Base-by-base conservation (phyloP, 2,797 vertebrate species). In the Nasua narica region DNA sequence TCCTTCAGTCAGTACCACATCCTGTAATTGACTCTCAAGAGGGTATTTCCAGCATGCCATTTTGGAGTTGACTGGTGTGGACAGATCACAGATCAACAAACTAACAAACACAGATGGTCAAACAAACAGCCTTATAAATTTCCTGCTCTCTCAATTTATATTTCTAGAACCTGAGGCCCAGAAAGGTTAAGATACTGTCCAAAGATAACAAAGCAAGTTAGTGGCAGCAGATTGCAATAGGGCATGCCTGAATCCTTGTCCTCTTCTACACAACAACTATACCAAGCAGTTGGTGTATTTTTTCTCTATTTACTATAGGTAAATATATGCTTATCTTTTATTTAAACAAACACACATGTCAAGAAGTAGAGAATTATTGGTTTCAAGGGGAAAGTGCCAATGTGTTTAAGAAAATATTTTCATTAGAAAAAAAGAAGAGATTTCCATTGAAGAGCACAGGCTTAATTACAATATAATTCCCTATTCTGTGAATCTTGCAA, bases 261-360 rank as follows among this genome's bases (percentile, higher is more conserved):
- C 43, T 54, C 90, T 69, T 91, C 52, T 52, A 4, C 25, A 11
- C 12, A 3, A 58, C 37, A 54, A 4, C 50, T 37, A 48, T 1
- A 58, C n/a, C 15, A 35, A 54, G 14, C 13, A 48, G n/a, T 67
- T 72, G 84, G 19, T 15, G 9, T 67, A 72, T 35, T 95, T 82
- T 65, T 69, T 54, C 40, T 95, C 23, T 87, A 18, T 54, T 76
- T 46, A 14, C 21, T 56, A 0, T 48, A 56, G 74, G 37, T 93
- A 87, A 81, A 93, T 72, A 69, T 54, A 35, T 92, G 54, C n/a
- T 78, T 90, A 70, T 90, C 56, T 95, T 96, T 93, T 74, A 82
- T 92, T 92, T 82, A 95, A 86, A 92, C 23, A 94, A 95, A 56
- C 46, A 72, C 37, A 46, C 78, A 67, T 60, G 32, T 93, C 69